Conservation (phyloP, 2,888 invertebrate genomes). For the Choristoneura rosaceana region DNA sequence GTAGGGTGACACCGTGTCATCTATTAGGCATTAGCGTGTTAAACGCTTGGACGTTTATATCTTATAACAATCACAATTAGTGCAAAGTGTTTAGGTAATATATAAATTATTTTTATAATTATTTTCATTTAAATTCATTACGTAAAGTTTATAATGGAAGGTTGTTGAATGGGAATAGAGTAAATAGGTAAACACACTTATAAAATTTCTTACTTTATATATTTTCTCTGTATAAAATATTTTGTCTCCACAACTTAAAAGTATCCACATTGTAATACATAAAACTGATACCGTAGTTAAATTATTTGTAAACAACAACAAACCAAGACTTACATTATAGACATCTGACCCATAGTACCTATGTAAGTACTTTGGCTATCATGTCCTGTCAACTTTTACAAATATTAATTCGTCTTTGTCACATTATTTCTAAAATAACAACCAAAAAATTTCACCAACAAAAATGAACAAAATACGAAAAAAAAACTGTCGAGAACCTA, state of each 20-base stretch:
- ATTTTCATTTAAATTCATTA: background rate
- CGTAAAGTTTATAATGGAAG: background rate
- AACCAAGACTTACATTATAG: background rate
- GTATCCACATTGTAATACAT: background rate
- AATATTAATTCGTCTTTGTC: background rate
- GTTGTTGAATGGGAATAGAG: background rate
- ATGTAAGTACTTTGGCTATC: background rate
- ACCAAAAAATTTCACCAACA: background rate
- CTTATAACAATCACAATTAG: no score
- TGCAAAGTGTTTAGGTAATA: no score
- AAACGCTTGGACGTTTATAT: no score
- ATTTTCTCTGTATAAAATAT: slow-evolving; percentile 20
- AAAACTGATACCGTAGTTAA: background rate
- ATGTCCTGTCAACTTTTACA: background rate
- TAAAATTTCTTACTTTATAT: slow-evolving; percentile 4
- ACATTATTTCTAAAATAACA: background rate
- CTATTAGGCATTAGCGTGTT: no score
- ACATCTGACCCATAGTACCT: background rate
- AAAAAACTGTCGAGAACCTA: no score
- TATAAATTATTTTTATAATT: background rate
- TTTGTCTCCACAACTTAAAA: slow-evolving; percentile 7
- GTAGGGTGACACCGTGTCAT: no score
- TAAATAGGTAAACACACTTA: background rate
- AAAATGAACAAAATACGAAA: background rate
- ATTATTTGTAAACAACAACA: background rate